A percentile compares a stretch with the other conserved stretches of the same genome.
Evolutionary conservation across 23 tunicate genomes (phyloP).

Genomic region (Halocynthia roretzi): DNA sequence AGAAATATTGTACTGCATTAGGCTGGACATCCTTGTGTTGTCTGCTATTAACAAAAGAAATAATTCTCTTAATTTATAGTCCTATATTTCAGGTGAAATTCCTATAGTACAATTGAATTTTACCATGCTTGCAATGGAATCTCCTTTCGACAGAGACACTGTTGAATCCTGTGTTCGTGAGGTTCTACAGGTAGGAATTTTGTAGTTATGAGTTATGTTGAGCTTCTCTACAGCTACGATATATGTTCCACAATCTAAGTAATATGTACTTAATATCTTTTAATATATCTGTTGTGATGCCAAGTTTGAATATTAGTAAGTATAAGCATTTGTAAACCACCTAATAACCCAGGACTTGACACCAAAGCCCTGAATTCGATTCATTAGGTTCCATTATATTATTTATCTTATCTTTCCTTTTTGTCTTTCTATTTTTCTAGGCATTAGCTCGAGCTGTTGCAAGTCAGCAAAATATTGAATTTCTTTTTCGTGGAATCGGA

Average conservation of each 20-base stretch:
- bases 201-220: too few relatives aligned
- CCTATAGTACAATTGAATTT: conserved; percentile 69
- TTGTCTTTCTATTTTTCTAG: conserved; percentile 22
- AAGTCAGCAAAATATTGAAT: conserved; percentile 59
- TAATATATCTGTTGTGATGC: too few relatives aligned
- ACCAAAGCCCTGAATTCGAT: too few relatives aligned
- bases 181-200: conserved; percentile 54
- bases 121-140: conserved; percentile 60
- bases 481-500: conserved; percentile 83
- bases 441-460: conserved; percentile 67
- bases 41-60: background rate
- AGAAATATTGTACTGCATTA: too few relatives aligned
- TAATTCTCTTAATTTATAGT: background rate
- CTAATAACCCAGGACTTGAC: too few relatives aligned
- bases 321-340: too few relatives aligned
- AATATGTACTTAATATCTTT: too few relatives aligned
- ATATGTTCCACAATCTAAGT: too few relatives aligned
- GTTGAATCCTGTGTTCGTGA: conserved; percentile 92
- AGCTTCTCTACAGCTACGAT: too few relatives aligned
- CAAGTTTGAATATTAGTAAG: too few relatives aligned
- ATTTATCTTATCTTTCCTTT: background rate
- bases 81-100: conserved; percentile 59
- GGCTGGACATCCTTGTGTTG: too few relatives aligned
- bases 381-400: too few relatives aligned
- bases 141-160: conserved; percentile 67